These are phyloP conservation scores for Alligator mississippiensis DNA, from an alignment of 2,113 vertebrate species.

Conservation along the genomic window DNA sequence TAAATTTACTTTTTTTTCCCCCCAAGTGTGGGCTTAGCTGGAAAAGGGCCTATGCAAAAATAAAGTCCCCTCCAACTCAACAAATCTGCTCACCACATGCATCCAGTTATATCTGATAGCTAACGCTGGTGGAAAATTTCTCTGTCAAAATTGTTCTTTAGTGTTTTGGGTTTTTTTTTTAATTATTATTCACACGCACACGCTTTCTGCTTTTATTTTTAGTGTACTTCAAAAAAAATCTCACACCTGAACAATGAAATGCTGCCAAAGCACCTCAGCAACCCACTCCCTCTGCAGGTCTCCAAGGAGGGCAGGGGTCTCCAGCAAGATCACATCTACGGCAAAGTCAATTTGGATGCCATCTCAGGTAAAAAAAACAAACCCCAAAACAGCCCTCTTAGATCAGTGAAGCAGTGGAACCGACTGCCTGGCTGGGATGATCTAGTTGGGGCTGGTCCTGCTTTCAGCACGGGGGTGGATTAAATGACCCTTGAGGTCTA, in stretches of 20 bases:
- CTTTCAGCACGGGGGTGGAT: too few relatives aligned
- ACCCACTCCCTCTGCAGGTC: neutral
- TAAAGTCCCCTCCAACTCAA: rapidly evolving
- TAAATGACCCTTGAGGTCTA: too few relatives aligned
- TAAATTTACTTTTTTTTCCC: neutral
- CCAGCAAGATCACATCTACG: neutral
- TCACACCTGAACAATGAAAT: rapidly evolving
- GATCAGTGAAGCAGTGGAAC: too few relatives aligned
- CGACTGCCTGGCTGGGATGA: too few relatives aligned
- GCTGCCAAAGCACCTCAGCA: rapidly evolving
- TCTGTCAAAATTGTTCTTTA: neutral
- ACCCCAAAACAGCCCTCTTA: too few relatives aligned
- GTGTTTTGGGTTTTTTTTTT: neutral
- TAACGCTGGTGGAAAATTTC: neutral
- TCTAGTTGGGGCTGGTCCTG: too few relatives aligned
- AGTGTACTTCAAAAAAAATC: neutral
- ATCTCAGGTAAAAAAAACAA: too few relatives aligned
- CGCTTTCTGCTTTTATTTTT: neutral
- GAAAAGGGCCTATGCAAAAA: neutral
- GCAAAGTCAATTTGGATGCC: too few relatives aligned
- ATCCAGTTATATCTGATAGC: neutral
- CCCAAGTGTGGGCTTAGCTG: neutral
- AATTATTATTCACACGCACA: rapidly evolving
- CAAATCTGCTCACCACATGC: neutral
- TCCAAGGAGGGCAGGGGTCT: neutral